phyloP scores from a whole-genome alignment of 2,797 vertebrate species.

The Pangasius macronema region DNA sequence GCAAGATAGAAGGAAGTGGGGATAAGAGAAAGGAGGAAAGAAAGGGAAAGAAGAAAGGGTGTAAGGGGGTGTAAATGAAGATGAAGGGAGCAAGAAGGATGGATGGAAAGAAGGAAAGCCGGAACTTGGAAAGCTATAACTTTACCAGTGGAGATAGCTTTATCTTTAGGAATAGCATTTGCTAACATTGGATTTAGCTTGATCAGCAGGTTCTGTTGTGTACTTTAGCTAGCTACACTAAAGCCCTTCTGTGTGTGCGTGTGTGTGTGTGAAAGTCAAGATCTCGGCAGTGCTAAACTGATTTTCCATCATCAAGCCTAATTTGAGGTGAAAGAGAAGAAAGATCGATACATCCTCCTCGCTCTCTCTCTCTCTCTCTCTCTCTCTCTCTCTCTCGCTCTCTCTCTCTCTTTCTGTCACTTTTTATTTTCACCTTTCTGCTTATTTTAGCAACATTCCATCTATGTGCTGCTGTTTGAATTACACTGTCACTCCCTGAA shows the following conservation, averaged over 20 bases:
- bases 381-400: neutral
- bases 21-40: neutral
- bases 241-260: neutral
- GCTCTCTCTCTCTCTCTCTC: conserved; percentile 23
- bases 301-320: conserved; percentile 42
- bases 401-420: neutral
- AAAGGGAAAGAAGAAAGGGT: neutral
- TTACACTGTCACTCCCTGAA: neutral
- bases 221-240: neutral
- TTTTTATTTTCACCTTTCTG: neutral
- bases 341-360: conserved; percentile 22
- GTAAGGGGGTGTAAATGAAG: neutral
- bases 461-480: neutral
- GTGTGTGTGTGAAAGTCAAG: conserved; percentile 11
- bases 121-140: neutral
- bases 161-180: neutral
- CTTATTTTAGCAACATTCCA: neutral
- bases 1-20: neutral
- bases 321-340: conserved; percentile 34
- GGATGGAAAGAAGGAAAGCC: neutral
- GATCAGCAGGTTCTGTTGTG: neutral
- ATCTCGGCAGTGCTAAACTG: conserved; percentile 35
- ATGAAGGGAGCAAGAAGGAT: neutral
- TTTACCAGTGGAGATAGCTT: neutral
- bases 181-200: neutral